Evolutionary conservation across 2,797 vertebrate species (phyloP), one percentile per base, ranked within the genome.

Genomic region (Sebastes miniatus): DNA sequence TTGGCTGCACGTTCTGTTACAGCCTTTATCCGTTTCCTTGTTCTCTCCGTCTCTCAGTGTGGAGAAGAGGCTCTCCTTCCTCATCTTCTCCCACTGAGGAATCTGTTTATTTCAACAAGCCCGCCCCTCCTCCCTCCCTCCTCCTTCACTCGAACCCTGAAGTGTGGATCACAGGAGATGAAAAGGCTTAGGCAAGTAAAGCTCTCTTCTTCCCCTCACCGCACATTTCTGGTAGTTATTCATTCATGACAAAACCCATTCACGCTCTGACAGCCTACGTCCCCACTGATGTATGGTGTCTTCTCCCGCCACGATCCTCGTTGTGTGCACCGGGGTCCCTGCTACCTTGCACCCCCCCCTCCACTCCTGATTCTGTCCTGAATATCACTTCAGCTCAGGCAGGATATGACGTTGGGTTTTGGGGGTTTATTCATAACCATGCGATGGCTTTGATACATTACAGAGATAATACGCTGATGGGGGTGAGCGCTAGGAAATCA

Each of bases 191-290:
- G 84, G 89, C 83, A 79, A 87, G 92, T 92, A 93, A 95, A 93
- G 92, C 93, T 92, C 91, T 93, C 83, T 74, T 86, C 87, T 88
- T 88, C 85, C 91, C 87, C 86, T 89, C 84, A 58, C 87, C 65
- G 79, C 89, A 89, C 92, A 93, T 95, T 94, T 93, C 89, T 90
- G 88, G 92, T 90, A 95, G 94, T 96, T 95, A 95, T 95, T 95
- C 95, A 96, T 95, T 96, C 95, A 95, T 95, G 95, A 95, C 96
- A 95, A 95, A 96, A 95, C 93, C 94, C 92, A 95, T 96, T 96
- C 95, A 95, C 77, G 85, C 92, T 87, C 88, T 95, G 95, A 95
- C 95, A 95, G 94, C 89, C 91, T 73, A 79, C 87, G 91, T 93
- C 92, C 91, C 88, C 84, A 52, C 83, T 92, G 94, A 95, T 95